Base-by-base conservation (phyloP, 2,888 invertebrate species). In the Pollenia griseotomentosa region DNA sequence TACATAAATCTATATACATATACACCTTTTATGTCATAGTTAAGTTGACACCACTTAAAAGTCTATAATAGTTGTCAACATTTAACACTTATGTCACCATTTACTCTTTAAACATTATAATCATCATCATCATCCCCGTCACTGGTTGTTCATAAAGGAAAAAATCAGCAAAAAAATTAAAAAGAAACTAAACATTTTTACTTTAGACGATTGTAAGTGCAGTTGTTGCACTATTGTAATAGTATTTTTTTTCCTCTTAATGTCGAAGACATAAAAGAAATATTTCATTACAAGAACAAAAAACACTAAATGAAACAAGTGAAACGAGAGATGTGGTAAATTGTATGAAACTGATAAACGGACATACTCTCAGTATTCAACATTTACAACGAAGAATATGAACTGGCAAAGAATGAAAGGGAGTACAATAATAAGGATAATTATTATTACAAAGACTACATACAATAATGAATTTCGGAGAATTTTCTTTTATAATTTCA, bases 11-110 rank as follows among this genome's bases (percentile, higher is more conserved):
- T 51, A 23, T 40, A 14, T 14, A 61, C 51, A 46, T 8, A 16
- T 7, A 23, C 10, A 75, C 53, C 46, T 68, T 66, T 5, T 33
- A 16, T 74, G 57, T 57, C 66, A 61, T 70, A 79, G 68, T 59
- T 70, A 70, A 68, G 33, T 70, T 68, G 51, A 70, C 48, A 19
- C 73, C 65, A 59, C 48, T 65, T 81, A 44, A 40, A 66, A 57
- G 80, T 51, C 61, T 61, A 40, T 70, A 75, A 75, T 68, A 61
- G 55, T 19, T 75, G 84, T 85, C 84, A 80, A 55, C 79, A 85
- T 85, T 80, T 74, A 75, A 68, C 75, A 75, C 75, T 80, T 85
- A 80, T 85, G 80, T 70, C 85, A 71, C 70, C 75, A 75, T 70
- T 80, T 80, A 51, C 40, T 63, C 23, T 74, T 66, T 79, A 68